These are phyloP conservation scores for Tauraco hartlaubi DNA, from an alignment of 2,797 vertebrate species.

Conservation along the genomic window DNA sequence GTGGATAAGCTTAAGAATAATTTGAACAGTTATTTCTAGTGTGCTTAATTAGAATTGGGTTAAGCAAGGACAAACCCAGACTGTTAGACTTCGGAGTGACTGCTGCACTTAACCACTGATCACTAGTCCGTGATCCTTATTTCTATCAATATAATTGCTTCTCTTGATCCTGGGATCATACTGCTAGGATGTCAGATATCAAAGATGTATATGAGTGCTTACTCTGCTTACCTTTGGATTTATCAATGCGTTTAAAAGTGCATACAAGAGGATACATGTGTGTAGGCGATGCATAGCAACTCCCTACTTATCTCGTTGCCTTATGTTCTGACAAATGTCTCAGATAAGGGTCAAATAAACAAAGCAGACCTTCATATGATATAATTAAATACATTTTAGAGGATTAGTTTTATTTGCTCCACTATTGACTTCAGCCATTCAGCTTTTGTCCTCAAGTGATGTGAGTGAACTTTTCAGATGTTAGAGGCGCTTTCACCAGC, in stretches of 20 bases:
- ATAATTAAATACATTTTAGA: neutral
- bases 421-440: neutral
- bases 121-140: neutral
- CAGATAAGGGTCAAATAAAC: neutral
- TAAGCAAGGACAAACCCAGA: conserved; percentile 12
- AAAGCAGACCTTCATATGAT: neutral
- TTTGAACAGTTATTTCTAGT: conserved; percentile 26
- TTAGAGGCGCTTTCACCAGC: neutral
- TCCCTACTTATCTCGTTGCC: neutral
- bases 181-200: neutral
- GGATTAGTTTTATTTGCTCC: neutral
- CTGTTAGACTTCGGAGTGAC: neutral
- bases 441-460: neutral
- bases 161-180: neutral
- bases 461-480: neutral
- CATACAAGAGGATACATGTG: neutral
- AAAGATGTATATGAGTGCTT: neutral
- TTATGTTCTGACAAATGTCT: neutral
- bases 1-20: conserved; percentile 12
- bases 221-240: neutral
- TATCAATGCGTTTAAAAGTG: neutral
- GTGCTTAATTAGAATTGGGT: conserved; percentile 33
- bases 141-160: neutral
- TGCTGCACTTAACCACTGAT: neutral
- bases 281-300: neutral